Base-by-base conservation (phyloP, 2,113 vertebrate genomes). In the Pogonocichla stellata region DNA sequence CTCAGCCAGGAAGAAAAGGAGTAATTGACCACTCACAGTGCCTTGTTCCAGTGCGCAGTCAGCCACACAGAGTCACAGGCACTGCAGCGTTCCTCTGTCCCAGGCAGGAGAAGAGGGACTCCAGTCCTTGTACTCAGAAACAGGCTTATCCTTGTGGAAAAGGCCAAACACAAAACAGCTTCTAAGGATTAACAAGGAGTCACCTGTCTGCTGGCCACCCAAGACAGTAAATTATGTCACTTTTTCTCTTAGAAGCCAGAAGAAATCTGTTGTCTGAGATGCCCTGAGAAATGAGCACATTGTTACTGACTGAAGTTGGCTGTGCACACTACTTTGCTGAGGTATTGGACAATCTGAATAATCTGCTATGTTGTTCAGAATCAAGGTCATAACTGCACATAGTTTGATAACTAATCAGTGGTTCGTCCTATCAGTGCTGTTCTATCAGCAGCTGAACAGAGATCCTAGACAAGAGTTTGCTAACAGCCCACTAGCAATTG, bases 401-500 rank as follows among this genome's bases (percentile, higher is more conserved):
- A 20, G 17, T 71, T 33, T 92, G 72, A 89, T 57, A 80, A 62
- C 42, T 62, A 9, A 43, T 80, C 90, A 71, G 60, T 47, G 71
- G 75, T 71, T 80, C 53, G 51, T 51, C 51, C 67, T 67, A 36
- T 33, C 34, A 23, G 43, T 28, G 53, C 15, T 77, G 25, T 24
- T 90, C 60, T 80, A 40, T n/a, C 34, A 85, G 58, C 75, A 85
- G 74, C 60, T 69, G 86, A 96, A 84, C 69, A 47, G 62, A 34
- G 38, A 87, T 36, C 31, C 42, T 22, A 71, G 74, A 90, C 69
- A 72, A 87, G 79, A 88, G 64, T 92, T 96, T 96, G 45, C 51
- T 95, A 93, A 92, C 90, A 96, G 96, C 89, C 97, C 97, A 96
- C 80, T 93, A 95, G 92, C 92, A 97, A 92, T 86, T 91, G 56